These are phyloP conservation scores for Mesitornis unicolor DNA, from an alignment of 2,113 vertebrate genomes.

Conservation along the genomic window DNA sequence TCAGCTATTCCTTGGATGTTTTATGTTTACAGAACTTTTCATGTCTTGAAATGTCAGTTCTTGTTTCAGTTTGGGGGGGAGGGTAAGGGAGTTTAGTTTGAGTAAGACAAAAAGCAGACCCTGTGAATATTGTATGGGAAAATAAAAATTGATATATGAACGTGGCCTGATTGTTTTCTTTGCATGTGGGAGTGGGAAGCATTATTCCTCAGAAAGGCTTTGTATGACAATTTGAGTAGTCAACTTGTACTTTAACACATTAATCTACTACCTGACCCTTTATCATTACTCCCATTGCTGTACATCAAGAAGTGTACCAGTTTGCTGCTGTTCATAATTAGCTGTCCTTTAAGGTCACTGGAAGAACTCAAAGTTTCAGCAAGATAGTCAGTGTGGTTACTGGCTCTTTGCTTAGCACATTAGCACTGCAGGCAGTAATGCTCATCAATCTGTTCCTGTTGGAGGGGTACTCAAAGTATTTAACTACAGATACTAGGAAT, in stretches of 20 bases:
- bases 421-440: not conserved
- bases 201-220: not conserved
- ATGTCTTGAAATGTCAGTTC: slow-evolving; percentile 31
- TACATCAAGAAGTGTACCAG: accelerated
- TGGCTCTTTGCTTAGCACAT: not conserved
- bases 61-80: slow-evolving; percentile 43
- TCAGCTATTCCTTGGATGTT: slow-evolving; percentile 48
- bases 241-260: not conserved
- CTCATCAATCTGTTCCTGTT: not conserved
- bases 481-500: not conserved
- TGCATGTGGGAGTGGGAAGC: not conserved
- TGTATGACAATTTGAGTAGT: not conserved
- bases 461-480: not conserved
- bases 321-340: not conserved
- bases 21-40: slow-evolving; percentile 54
- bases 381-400: not conserved
- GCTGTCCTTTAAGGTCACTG: not conserved
- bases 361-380: not conserved
- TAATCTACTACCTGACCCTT: not conserved
- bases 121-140: slow-evolving; percentile 68
- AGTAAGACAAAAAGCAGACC: slow-evolving; percentile 48
- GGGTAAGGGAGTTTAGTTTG: slow-evolving; percentile 14
- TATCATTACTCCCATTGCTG: not conserved
- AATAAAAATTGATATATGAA: slow-evolving; percentile 75
- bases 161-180: not conserved